A percentile compares a stretch with the other conserved stretches of the same genome.
phyloP scores from a whole-genome alignment of 2,797 vertebrate species.

The Enteromius fasciolatus region DNA sequence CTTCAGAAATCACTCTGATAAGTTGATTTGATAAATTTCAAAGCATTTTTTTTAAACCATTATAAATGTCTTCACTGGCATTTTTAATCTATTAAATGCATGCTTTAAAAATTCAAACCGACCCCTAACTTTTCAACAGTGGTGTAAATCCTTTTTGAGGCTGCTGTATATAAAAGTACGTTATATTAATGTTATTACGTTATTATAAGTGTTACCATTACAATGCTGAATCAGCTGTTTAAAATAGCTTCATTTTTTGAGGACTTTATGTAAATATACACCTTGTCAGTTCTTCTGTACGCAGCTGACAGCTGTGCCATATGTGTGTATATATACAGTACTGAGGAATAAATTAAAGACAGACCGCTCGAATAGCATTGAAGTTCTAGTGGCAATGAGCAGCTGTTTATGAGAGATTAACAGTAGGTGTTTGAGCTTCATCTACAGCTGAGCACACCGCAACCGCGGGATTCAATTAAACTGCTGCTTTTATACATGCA shows the following conservation, averaged over 20 bases:
- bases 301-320: conserved; percentile 11
- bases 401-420: conserved; percentile 1
- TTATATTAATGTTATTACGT: not conserved
- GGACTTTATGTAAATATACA: not conserved
- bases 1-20: not conserved
- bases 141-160: not conserved
- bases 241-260: not conserved
- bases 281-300: not conserved
- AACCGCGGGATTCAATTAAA: conserved; percentile 13
- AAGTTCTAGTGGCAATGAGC: not conserved
- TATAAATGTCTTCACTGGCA: not conserved
- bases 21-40: not conserved
- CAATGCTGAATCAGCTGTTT: not conserved
- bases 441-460: conserved; percentile 19
- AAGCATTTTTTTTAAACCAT: not conserved
- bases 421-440: conserved; percentile 16
- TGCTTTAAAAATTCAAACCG: not conserved
- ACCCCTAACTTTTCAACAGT: not conserved
- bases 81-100: not conserved
- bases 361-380: conserved; percentile 5
- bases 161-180: not conserved
- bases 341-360: conserved; percentile 2
- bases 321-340: not conserved
- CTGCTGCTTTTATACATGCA: conserved; percentile 12
- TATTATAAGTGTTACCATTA: too few relatives aligned